Evolutionary conservation across 2,113 vertebrate species (phyloP).

Genomic region (Forbesichthys agassizii): DNA sequence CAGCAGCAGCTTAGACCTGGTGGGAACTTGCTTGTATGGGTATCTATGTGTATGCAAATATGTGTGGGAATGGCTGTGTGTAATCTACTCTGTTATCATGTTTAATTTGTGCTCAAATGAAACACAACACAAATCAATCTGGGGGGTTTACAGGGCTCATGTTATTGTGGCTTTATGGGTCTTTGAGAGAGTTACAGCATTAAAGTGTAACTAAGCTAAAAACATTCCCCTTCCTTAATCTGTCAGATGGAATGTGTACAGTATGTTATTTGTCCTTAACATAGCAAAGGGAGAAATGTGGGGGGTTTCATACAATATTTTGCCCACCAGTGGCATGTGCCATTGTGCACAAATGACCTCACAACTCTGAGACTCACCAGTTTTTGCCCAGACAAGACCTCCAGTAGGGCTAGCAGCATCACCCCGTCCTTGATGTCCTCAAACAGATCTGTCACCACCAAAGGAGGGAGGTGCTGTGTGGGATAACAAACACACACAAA

Average conservation of each 20-base stretch:
- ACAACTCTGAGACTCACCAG: constrained; percentile 78
- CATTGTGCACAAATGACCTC: constrained; percentile 3
- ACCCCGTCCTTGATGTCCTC: constrained; percentile 95
- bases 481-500: constrained; percentile 11
- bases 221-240: neutral
- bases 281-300: constrained; percentile 10
- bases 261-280: constrained; percentile 16
- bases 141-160: constrained; percentile 28
- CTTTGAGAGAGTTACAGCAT: neutral
- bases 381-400: constrained; percentile 91
- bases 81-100: neutral
- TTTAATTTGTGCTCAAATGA: constrained; percentile 36
- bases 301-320: constrained; percentile 35
- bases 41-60: constrained; percentile 22
- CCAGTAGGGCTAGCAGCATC: constrained; percentile 88
- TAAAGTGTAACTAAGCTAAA: neutral
- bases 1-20: constrained; percentile 41
- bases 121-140: constrained; percentile 64
- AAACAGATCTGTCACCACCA: constrained; percentile 88
- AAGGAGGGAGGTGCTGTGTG: constrained; percentile 81
- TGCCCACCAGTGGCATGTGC: constrained; percentile 34
- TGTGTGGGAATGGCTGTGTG: constrained; percentile 30
- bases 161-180: constrained; percentile 6
- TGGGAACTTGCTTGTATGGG: constrained; percentile 33
- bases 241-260: constrained; percentile 1